These are phyloP conservation scores for Ypsolopha sequella DNA, from an alignment of 2,888 invertebrate genomes.

Conservation along the genomic window DNA sequence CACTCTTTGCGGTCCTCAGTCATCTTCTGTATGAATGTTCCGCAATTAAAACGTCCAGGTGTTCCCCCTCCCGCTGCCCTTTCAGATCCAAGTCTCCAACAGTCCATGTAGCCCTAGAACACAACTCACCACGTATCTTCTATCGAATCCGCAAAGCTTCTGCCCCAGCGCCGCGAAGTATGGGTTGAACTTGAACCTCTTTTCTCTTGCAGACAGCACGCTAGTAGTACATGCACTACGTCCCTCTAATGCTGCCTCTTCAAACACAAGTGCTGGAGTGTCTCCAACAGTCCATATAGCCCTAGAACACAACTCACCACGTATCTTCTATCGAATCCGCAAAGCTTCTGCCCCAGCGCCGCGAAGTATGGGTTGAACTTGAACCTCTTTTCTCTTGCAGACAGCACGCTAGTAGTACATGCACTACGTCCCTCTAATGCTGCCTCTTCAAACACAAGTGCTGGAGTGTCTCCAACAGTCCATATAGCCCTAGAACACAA, in stretches of 20 bases:
- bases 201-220: conserved; percentile 88
- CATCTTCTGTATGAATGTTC: too few species aligned
- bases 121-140: conserved; percentile 81
- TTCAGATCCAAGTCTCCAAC: too few species aligned
- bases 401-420: conserved; percentile 87
- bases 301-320: conserved; percentile 66
- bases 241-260: too few species aligned
- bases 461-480: too few species aligned
- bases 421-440: conserved; percentile 84
- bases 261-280: too few species aligned
- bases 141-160: conserved; percentile 86
- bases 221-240: conserved; percentile 83
- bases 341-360: conserved; percentile 84
- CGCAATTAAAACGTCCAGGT: too few species aligned
- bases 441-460: conserved; percentile 81
- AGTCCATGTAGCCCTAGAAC: too few species aligned
- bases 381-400: conserved; percentile 82
- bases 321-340: conserved; percentile 85
- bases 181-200: conserved; percentile 86
- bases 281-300: too few species aligned
- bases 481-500: conserved; percentile 3
- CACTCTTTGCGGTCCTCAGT: too few species aligned
- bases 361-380: conserved; percentile 93
- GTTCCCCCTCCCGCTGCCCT: too few species aligned
- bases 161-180: conserved; percentile 87